Base-by-base conservation (phyloP, 2,797 vertebrate genomes). In the Phataginus tetradactyla region DNA sequence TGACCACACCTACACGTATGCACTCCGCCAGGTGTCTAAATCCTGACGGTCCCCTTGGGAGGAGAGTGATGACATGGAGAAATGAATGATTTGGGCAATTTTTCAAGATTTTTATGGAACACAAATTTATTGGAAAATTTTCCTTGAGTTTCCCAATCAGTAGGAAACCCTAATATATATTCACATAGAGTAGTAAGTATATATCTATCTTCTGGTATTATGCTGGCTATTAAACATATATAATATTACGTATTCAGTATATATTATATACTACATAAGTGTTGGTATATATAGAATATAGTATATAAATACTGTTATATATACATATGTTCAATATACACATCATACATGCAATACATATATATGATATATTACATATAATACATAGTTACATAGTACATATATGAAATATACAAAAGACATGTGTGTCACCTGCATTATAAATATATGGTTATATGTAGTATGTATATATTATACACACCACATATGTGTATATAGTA, bases 71-170 rank as follows among this genome's bases (percentile, higher is more conserved):
- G 7, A 12, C 3, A 20, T 10, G 8, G 66, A 93, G 12, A 51
- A 59, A 59, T 1, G 1, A 4, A 4, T 11, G 13, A 18, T 11
- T 42, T 42, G 0, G n/a, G 7, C 29, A 2, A 3, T 29, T 53
- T 32, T 6, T 11, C 59, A 51, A 79, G 57, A 25, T 34, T 32
- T 86, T 12, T n/a, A 17, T 21, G 37, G 8, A 23, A 59, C 34
- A 45, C 34, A 51, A 5, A 25, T 1, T 66, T 29, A 59, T 7
- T n/a, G 11, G 1, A 51, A 23, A 59, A 13, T 29, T 17, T 69
- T 39, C 17, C 69, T 61, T 32, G 6, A 32, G 49, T 20, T 39
- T 78, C 83, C 57, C 13, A 25, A 78, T 49, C 51, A 37, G 18
- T 68, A 49, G 4, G 1, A 42, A 55, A 17, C 21, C 11, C 51